These are phyloP conservation scores for Leptinotarsa tumamoca DNA, from an alignment of 2,888 invertebrate genomes.

Conservation along the genomic window DNA sequence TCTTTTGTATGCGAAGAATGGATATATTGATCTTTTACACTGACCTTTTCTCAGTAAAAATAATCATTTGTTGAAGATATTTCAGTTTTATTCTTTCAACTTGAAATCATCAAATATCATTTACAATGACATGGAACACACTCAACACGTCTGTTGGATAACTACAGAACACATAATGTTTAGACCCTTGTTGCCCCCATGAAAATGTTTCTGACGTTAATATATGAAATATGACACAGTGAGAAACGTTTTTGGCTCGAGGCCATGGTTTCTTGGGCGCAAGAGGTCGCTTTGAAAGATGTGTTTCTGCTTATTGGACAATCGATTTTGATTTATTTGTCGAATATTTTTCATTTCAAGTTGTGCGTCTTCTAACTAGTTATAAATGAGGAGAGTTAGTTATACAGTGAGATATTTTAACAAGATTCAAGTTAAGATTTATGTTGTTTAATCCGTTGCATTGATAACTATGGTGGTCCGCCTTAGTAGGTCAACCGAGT, in stretches of 20 bases:
- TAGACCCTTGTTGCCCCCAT: conserved; percentile 22
- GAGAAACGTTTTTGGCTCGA: conserved; percentile 37
- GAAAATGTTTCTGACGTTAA: conserved; percentile 38
- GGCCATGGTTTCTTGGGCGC: conserved; percentile 40
- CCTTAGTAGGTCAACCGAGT: not conserved
- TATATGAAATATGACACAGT: conserved; percentile 44
- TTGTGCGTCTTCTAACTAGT: conserved; percentile 36
- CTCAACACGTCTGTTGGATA: too few relatives aligned
- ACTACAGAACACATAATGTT: not conserved
- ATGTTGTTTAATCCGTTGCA: conserved; percentile 5
- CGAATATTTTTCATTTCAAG: conserved; percentile 32
- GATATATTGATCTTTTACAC: too few relatives aligned
- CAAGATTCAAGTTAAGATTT: conserved; percentile 21
- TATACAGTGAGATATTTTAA: conserved; percentile 25
- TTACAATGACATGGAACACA: too few relatives aligned
- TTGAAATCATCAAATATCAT: too few relatives aligned
- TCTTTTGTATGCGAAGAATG: too few relatives aligned
- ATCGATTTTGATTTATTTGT: conserved; percentile 48
- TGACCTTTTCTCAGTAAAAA: too few relatives aligned
- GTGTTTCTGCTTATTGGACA: conserved; percentile 48
- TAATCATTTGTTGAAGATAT: too few relatives aligned
- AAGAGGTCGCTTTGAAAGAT: conserved; percentile 44
- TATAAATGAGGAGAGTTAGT: conserved; percentile 26
- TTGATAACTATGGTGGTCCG: conserved; percentile 13
- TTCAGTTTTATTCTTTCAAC: too few relatives aligned